A percentile compares a stretch with the other conserved stretches of the same genome.
Conservation (phyloP, 2,888 invertebrate species). For the Platypus cylindrus region DNA sequence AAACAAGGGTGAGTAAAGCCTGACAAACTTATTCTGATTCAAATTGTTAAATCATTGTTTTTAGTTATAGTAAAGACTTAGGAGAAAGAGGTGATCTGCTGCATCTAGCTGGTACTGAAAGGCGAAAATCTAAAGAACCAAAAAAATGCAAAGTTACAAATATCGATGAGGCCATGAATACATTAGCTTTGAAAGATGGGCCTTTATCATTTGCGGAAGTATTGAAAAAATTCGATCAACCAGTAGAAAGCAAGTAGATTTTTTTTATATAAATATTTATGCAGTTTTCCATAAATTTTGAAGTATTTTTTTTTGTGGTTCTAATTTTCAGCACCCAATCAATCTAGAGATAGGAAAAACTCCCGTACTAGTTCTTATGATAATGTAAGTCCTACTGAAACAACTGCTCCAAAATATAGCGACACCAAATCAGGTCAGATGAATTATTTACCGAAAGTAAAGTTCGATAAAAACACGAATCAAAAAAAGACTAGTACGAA, state of each 20-base stretch:
- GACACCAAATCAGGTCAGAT: slow-evolving; percentile 10
- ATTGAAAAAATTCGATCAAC: slow-evolving; percentile 28
- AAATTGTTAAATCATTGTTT: slow-evolving; percentile 1
- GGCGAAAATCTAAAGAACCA: slow-evolving; percentile 32
- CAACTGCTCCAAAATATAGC: slow-evolving; percentile 7
- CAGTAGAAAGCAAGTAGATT: slow-evolving; percentile 13
- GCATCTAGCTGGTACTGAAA: slow-evolving; percentile 34
- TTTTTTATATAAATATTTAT: neutral
- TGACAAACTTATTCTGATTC: neutral
- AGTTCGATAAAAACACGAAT: slow-evolving; percentile 22
- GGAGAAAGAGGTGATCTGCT: slow-evolving; percentile 53
- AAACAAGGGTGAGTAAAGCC: slow-evolving; percentile 41
- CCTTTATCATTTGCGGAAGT: slow-evolving; percentile 43
- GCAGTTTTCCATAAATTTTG: neutral
- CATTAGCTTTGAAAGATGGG: slow-evolving; percentile 37
- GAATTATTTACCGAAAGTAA: slow-evolving; percentile 33
- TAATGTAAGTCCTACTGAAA: slow-evolving; percentile 22
- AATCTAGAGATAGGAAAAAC: slow-evolving; percentile 17
- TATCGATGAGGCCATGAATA: slow-evolving; percentile 44
- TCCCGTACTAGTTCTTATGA: slow-evolving; percentile 33
- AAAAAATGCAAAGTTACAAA: slow-evolving; percentile 42
- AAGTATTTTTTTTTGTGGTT: neutral
- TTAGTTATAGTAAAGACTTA: slow-evolving; percentile 45
- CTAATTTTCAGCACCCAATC: neutral
- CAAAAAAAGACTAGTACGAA: no score